These are phyloP conservation scores for Arvicanthis niloticus DNA, from an alignment of 2,113 vertebrate species.

Conservation along the genomic window DNA sequence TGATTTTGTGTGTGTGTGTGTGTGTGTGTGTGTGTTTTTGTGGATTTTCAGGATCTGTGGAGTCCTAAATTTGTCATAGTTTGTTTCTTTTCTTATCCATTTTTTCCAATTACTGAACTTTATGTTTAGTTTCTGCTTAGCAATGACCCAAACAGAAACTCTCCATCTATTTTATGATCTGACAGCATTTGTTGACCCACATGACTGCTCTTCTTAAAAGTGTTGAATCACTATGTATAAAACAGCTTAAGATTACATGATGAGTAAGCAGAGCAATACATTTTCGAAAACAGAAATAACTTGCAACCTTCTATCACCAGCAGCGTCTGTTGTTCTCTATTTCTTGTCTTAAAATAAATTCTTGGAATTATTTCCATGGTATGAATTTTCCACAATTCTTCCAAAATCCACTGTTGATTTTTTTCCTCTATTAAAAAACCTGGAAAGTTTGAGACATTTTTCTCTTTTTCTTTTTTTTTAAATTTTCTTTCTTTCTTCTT, in stretches of 20 bases:
- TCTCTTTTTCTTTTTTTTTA: neutral
- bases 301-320: neutral
- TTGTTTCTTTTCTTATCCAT: neutral
- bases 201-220: neutral
- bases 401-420: neutral
- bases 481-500: conserved; percentile 11
- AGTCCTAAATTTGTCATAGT: neutral
- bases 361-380: neutral
- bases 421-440: conserved; percentile 8
- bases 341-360: conserved; percentile 10
- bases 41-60: neutral
- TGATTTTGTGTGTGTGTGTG: neutral
- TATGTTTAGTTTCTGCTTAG: neutral
- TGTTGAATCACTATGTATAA: neutral
- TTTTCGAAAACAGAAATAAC: neutral
- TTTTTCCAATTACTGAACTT: neutral
- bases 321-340: neutral
- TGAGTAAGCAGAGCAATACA: neutral
- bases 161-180: neutral
- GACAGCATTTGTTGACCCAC: neutral
- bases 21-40: neutral
- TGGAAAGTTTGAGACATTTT: neutral
- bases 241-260: neutral
- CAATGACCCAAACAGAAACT: neutral
- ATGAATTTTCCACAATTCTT: conserved; percentile 2